phyloP scores from a whole-genome alignment of 2,797 vertebrate species.

The Halcyon chelicuti region DNA sequence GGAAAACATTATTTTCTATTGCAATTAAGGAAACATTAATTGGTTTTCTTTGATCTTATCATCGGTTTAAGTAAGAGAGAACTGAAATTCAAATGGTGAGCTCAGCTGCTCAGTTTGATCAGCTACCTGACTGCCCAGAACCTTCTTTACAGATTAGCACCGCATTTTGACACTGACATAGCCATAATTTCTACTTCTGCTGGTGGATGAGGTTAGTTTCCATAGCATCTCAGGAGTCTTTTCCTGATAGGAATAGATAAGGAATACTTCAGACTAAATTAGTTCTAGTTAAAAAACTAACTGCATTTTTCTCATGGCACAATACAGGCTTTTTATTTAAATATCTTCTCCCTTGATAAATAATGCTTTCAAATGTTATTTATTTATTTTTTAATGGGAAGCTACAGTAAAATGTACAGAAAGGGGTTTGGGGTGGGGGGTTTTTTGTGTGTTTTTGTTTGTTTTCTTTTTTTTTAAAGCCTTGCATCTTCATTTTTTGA shows the following conservation, averaged over 20 bases:
- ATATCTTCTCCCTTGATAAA: neutral
- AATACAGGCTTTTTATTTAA: neutral
- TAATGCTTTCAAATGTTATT: neutral
- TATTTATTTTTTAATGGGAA: neutral
- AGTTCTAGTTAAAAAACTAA: neutral
- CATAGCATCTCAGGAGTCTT: neutral
- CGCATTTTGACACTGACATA: neutral
- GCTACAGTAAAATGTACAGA: neutral
- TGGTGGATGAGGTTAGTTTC: neutral
- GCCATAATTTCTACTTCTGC: neutral
- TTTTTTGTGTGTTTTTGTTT: neutral
- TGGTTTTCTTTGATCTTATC: neutral
- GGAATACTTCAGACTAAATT: neutral
- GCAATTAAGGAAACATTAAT: neutral
- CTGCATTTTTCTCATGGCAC: neutral
- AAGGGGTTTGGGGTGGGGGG: fast-evolving
- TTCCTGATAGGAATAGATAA: neutral
- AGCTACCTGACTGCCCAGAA: neutral
- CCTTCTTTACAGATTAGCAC: neutral
- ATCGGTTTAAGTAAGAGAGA: neutral
- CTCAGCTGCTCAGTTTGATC: neutral
- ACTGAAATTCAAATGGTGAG: neutral
- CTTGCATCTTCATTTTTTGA: neutral
- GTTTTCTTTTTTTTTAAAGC: neutral
- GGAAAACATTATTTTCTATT: neutral